Conservation (phyloP, 2,797 vertebrate genomes). For the Mionectes olivaceus region DNA sequence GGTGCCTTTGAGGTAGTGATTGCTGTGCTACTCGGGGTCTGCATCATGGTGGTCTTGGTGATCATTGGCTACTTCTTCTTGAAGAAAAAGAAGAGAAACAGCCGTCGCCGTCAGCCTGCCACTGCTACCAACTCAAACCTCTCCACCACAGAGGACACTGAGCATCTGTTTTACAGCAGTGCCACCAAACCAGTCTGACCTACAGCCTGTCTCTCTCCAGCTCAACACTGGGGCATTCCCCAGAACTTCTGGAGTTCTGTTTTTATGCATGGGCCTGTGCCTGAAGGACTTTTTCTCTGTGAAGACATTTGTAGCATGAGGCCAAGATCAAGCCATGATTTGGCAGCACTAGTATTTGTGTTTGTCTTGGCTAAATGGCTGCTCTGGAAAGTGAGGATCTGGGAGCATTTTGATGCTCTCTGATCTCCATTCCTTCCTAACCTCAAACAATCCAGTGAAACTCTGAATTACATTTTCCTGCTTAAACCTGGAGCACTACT, state of each 20-base stretch:
- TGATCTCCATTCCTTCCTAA: background rate
- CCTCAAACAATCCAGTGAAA: slow-evolving; percentile 10
- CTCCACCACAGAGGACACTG: slow-evolving; percentile 83
- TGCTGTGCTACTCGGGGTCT: slow-evolving; percentile 81
- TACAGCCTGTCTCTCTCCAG: background rate
- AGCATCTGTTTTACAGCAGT: slow-evolving; percentile 90
- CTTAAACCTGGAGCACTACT: background rate
- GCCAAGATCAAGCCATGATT: slow-evolving; percentile 22
- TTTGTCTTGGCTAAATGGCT: slow-evolving; percentile 42
- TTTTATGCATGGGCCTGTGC: background rate
- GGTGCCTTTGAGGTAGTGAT: slow-evolving; percentile 76
- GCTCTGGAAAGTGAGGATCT: background rate
- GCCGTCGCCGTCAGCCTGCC: slow-evolving; percentile 73
- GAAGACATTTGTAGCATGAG: slow-evolving; percentile 46
- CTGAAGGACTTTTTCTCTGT: slow-evolving; percentile 48
- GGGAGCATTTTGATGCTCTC: background rate
- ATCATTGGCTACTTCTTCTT: slow-evolving; percentile 86
- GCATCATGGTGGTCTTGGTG: slow-evolving; percentile 82
- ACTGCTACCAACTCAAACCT: slow-evolving; percentile 80
- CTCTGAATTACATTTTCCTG: slow-evolving; percentile 2
- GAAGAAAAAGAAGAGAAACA: slow-evolving; percentile 78
- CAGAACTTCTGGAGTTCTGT: slow-evolving; percentile 11
- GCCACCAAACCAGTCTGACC: slow-evolving; percentile 92
- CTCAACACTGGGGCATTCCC: background rate
- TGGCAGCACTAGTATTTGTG: background rate